phyloP scores from a whole-genome alignment of 2,113 vertebrate species.

The Aegithalos caudatus region DNA sequence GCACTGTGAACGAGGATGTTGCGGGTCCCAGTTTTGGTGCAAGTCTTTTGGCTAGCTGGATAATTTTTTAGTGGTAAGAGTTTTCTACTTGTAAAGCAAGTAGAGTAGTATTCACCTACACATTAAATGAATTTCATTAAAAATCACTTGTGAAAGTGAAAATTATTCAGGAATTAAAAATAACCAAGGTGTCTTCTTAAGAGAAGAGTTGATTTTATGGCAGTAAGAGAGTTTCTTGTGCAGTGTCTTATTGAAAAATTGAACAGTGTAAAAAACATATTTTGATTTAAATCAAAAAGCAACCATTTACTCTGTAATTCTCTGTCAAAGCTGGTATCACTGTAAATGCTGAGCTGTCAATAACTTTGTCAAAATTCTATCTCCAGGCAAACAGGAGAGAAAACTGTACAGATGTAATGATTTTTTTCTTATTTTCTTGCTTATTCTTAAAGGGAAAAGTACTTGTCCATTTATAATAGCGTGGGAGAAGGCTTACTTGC shows the following conservation, averaged over 20 bases:
- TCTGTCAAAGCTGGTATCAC: neutral
- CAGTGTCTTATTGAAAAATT: neutral
- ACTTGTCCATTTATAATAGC: neutral
- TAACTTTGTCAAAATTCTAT: neutral
- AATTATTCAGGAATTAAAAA: neutral
- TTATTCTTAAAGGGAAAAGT: neutral
- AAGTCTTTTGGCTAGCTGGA: neutral
- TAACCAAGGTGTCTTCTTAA: neutral
- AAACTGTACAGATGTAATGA: neutral
- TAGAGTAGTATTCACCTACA: neutral
- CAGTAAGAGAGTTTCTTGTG: neutral
- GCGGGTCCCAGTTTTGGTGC: neutral
- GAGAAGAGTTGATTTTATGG: neutral
- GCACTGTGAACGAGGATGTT: neutral
- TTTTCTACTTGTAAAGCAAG: neutral
- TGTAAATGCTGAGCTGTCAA: neutral
- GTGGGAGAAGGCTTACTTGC: neutral
- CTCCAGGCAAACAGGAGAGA: neutral
- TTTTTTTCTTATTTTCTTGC: neutral
- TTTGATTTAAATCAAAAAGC: neutral
- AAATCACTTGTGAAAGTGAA: neutral
- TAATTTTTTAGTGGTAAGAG: neutral
- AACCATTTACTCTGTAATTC: neutral
- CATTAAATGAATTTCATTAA: neutral
- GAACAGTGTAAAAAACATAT: neutral